Percentiles rank a stretch among this genome's conserved stretches.
These are phyloP conservation scores for Oreonectes daqikongensis DNA, from an alignment of 2,797 vertebrate species.

Conservation along the genomic window DNA sequence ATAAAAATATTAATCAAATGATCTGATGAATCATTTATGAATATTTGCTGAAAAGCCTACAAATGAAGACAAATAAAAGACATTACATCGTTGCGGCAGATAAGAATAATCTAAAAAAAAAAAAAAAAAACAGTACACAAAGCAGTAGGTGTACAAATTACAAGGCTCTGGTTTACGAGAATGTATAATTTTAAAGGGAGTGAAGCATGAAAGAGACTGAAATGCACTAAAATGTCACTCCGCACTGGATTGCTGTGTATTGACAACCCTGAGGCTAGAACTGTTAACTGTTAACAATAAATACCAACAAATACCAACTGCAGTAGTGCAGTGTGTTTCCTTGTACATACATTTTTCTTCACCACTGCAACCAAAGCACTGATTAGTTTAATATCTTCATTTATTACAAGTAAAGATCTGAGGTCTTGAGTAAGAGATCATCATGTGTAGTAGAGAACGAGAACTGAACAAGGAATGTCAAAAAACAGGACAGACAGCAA, in stretches of 20 bases:
- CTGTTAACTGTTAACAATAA: constrained; percentile 61
- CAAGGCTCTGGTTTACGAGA: background rate
- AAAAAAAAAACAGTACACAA: background rate
- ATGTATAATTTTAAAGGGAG: background rate
- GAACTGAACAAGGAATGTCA: background rate
- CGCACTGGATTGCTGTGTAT: constrained; percentile 48
- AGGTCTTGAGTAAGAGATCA: constrained; percentile 60
- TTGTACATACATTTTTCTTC: background rate
- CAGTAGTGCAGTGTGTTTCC: background rate
- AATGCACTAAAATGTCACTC: constrained; percentile 37
- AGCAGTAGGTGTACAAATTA: background rate
- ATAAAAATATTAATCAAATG: too few species aligned
- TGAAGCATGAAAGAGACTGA: background rate
- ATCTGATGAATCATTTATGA: too few species aligned
- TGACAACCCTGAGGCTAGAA: constrained; percentile 58
- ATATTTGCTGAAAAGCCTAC: too few species aligned
- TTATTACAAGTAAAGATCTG: constrained; percentile 40
- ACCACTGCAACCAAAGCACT: background rate
- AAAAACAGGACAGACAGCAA: constrained; percentile 41
- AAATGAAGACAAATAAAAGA: too few species aligned
- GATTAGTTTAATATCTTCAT: background rate
- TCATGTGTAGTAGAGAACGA: constrained; percentile 64
- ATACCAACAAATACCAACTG: constrained; percentile 37
- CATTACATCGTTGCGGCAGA: too few species aligned
- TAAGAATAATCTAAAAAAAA: too few species aligned